phyloP scores from a whole-genome alignment of 2,113 vertebrate genomes.

The Xenopus borealis region DNA sequence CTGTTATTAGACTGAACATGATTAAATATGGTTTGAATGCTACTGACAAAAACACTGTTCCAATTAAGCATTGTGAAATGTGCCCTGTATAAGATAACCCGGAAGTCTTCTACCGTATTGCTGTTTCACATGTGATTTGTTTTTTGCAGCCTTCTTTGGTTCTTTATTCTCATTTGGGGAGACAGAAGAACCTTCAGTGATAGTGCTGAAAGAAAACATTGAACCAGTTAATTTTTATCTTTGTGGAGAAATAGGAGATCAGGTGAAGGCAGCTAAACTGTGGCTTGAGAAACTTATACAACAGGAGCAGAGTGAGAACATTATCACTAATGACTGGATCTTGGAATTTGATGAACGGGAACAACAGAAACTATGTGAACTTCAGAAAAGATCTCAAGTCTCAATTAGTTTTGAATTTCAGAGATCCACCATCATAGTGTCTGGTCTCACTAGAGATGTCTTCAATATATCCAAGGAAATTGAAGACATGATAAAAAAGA shows the following conservation, averaged over 20 bases:
- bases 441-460: conserved; percentile 71
- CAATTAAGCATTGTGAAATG: no score
- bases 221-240: conserved; percentile 70
- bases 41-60: no score
- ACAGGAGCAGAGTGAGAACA: conserved; percentile 53
- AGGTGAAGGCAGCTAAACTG: conserved; percentile 55
- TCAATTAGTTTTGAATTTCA: conserved; percentile 47
- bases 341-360: conserved; percentile 60
- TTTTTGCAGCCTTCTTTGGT: no score
- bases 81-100: no score
- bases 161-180: no score
- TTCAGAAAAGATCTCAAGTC: conserved; percentile 66
- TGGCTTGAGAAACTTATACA: conserved; percentile 64
- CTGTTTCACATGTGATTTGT: no score
- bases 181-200: no score
- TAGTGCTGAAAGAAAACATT: conserved; percentile 56
- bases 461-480: conserved; percentile 56
- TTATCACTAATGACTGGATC: conserved; percentile 59
- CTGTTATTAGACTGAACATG: no score
- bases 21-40: no score
- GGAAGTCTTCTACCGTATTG: no score
- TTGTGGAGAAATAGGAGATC: conserved; percentile 63
- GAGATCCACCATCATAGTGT: conserved; percentile 57
- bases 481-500: conserved; percentile 62
- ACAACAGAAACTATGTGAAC: conserved; percentile 54